phyloP scores from a whole-genome alignment of 1,140 invertebrate genomes.

The Trichonephila clavata region DNA sequence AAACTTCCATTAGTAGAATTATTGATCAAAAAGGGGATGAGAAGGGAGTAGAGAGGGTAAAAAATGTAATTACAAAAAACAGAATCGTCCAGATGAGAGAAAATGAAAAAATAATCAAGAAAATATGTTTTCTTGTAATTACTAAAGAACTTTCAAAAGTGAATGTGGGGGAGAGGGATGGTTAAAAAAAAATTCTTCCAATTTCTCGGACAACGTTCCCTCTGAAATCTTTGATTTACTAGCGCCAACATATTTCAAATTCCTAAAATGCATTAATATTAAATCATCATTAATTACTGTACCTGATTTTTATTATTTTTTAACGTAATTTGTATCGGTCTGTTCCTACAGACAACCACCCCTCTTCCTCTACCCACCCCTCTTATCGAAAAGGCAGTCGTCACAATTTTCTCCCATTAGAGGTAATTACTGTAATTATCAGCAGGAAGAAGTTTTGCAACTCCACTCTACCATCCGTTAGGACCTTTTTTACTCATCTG shows the following conservation, averaged over 20 bases:
- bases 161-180: slow-evolving; percentile 23
- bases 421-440: slow-evolving; percentile 70
- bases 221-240: slow-evolving; percentile 67
- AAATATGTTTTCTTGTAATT: slow-evolving; percentile 75
- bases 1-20: slow-evolving; percentile 71
- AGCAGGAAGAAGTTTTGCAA: slow-evolving; percentile 44
- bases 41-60: slow-evolving; percentile 10
- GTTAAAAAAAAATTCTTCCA: slow-evolving; percentile 7
- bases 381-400: slow-evolving; percentile 60
- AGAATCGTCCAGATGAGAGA: slow-evolving; percentile 51
- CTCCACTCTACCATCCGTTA: slow-evolving; percentile 33
- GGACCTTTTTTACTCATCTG: not conserved
- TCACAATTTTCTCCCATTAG: slow-evolving; percentile 67
- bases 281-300: slow-evolving; percentile 74
- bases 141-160: slow-evolving; percentile 70
- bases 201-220: slow-evolving; percentile 32
- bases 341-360: not conserved
- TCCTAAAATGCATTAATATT: slow-evolving; percentile 70
- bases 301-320: slow-evolving; percentile 72
- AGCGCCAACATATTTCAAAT: slow-evolving; percentile 67
- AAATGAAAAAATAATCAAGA: slow-evolving; percentile 63
- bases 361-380: not conserved
- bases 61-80: slow-evolving; percentile 71
- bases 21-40: slow-evolving; percentile 61
- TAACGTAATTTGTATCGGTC: slow-evolving; percentile 71